These are phyloP conservation scores for Conchocele bisecta DNA, from an alignment of 2,888 invertebrate genomes.

Conservation along the genomic window DNA sequence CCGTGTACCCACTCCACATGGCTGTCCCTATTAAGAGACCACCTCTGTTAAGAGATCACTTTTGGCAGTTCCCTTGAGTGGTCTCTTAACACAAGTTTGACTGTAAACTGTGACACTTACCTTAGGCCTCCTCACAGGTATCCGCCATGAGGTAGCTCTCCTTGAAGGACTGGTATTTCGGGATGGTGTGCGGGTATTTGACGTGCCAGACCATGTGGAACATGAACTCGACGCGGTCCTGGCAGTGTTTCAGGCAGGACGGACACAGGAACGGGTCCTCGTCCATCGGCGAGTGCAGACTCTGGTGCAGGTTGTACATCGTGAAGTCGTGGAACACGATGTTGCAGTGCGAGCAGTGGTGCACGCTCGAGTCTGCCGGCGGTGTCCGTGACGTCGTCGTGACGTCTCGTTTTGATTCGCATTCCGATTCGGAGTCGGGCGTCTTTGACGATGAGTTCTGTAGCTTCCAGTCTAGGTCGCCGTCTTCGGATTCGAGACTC, in stretches of 20 bases:
- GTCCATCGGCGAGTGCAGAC: constrained; percentile 75
- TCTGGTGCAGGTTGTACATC: constrained; percentile 78
- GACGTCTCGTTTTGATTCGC: constrained; percentile 73
- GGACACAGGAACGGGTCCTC: constrained; percentile 76
- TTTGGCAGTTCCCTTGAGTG: too few relatives aligned
- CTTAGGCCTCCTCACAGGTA: not conserved
- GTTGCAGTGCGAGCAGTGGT: constrained; percentile 77
- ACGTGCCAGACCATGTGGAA: constrained; percentile 79
- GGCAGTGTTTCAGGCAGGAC: constrained; percentile 75
- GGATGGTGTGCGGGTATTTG: constrained; percentile 78
- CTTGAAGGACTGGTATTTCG: constrained; percentile 77
- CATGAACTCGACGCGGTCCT: constrained; percentile 79
- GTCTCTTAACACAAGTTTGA: too few relatives aligned
- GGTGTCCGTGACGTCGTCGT: constrained; percentile 75
- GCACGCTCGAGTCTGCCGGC: constrained; percentile 73
- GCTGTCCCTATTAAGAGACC: too few relatives aligned
- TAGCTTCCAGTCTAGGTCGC: constrained; percentile 60
- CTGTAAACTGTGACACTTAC: too few relatives aligned
- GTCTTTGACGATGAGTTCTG: constrained; percentile 66
- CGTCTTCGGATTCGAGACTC: constrained; percentile 68
- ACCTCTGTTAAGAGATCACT: too few relatives aligned
- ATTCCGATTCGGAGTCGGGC: constrained; percentile 69
- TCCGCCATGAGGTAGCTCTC: constrained; percentile 64
- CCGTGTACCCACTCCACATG: too few relatives aligned
- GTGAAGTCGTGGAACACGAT: constrained; percentile 78